Evolutionary conservation across 2,113 vertebrate genomes (phyloP).

Genomic region (Varanus salvator): DNA sequence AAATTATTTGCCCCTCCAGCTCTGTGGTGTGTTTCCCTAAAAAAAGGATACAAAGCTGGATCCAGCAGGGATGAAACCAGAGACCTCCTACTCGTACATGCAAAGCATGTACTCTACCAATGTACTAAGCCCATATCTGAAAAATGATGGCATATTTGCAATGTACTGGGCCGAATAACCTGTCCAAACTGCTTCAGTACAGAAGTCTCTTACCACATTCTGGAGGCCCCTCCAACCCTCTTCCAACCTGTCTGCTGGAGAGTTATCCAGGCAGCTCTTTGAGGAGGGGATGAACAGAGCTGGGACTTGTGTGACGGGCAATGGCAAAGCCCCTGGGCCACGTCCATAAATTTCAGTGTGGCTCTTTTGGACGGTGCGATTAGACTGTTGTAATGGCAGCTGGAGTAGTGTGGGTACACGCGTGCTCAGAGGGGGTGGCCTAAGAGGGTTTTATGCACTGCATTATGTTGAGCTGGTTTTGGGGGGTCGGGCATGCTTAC

Average conservation of each 20-base stretch:
- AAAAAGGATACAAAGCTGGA: neutral
- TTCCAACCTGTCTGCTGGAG: too few species aligned
- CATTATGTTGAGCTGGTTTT: neutral
- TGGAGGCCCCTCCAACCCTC: neutral
- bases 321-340: neutral
- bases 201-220: neutral
- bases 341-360: too few species aligned
- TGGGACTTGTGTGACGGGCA: neutral
- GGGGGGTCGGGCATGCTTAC: slow-evolving; percentile 61
- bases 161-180: neutral
- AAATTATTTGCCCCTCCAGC: neutral
- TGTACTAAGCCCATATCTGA: neutral
- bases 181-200: neutral
- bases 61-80: neutral
- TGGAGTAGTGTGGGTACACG: neutral
- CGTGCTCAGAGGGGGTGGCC: neutral
- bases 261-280: neutral
- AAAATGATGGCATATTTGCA: neutral
- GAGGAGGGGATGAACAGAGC: neutral
- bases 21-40: neutral
- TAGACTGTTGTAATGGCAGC: neutral
- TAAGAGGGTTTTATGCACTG: neutral
- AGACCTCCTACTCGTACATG: neutral
- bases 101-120: neutral
- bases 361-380: neutral